Evolutionary conservation across 2,113 vertebrate genomes (phyloP).

Genomic region (Engraulis encrasicolus): DNA sequence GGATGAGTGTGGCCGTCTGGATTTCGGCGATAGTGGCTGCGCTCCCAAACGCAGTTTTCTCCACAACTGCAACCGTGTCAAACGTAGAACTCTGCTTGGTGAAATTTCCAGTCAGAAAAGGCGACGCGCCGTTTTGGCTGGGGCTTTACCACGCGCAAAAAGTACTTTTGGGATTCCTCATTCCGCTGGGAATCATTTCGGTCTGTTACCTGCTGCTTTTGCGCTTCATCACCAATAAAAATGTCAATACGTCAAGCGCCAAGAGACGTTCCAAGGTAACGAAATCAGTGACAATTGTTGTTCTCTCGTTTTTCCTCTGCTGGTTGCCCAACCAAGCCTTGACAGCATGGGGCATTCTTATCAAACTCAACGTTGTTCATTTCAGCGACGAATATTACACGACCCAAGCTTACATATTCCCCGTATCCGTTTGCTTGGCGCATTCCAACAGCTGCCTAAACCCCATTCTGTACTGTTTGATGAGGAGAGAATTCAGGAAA

Average conservation of each 20-base stretch:
- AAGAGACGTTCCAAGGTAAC: slow-evolving; percentile 91
- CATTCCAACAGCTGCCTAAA: slow-evolving; percentile 98
- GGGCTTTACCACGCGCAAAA: slow-evolving; percentile 94
- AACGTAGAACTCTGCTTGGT: slow-evolving; percentile 90
- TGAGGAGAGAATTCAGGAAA: slow-evolving; percentile 93
- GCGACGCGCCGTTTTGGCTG: slow-evolving; percentile 86
- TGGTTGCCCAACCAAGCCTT: slow-evolving; percentile 97
- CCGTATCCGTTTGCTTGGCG: slow-evolving; percentile 91
- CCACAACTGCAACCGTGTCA: slow-evolving; percentile 84
- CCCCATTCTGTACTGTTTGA: slow-evolving; percentile 92
- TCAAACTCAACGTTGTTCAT: slow-evolving; percentile 91
- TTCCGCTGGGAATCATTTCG: slow-evolving; percentile 84
- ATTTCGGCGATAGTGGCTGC: slow-evolving; percentile 81
- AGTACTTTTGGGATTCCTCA: slow-evolving; percentile 87
- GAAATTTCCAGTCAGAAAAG: slow-evolving; percentile 83
- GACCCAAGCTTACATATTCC: slow-evolving; percentile 90
- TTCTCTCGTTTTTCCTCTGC: slow-evolving; percentile 92
- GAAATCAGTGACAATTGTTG: slow-evolving; percentile 91
- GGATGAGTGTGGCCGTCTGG: slow-evolving; percentile 84
- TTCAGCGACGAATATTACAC: slow-evolving; percentile 91
- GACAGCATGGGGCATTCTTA: slow-evolving; percentile 91
- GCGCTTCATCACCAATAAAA: slow-evolving; percentile 83
- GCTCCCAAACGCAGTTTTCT: slow-evolving; percentile 89
- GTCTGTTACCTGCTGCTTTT: slow-evolving; percentile 89
- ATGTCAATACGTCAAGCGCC: slow-evolving; percentile 78